These are phyloP conservation scores for Nomada goodeniana DNA, from an alignment of 2,888 invertebrate genomes.

Conservation along the genomic window DNA sequence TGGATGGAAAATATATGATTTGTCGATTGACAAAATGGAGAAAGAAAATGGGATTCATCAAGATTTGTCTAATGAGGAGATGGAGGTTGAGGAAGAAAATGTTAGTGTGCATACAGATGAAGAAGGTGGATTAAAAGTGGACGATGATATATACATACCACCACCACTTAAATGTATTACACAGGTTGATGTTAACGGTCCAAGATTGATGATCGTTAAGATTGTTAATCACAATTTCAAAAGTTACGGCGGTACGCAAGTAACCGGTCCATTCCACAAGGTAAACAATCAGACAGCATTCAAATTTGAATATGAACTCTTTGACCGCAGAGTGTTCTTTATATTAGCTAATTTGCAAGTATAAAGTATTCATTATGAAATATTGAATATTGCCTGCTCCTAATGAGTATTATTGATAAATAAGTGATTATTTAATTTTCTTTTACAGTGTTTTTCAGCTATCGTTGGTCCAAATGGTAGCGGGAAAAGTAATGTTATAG, in stretches of 20 bases:
- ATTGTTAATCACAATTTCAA: constrained; percentile 98
- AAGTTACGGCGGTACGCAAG: constrained; percentile 94
- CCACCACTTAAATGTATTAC: constrained; percentile 89
- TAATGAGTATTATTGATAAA: neutral
- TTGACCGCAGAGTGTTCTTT: neutral
- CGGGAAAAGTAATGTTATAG: constrained; percentile 99
- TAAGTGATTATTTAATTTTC: constrained; percentile 1
- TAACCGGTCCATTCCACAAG: constrained; percentile 98
- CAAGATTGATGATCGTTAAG: constrained; percentile 94
- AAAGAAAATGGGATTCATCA: neutral
- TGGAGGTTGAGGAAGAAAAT: constrained; percentile 58
- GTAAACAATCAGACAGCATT: constrained; percentile 84
- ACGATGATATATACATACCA: constrained; percentile 93
- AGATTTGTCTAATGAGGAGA: neutral
- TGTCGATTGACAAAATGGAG: constrained; percentile 21
- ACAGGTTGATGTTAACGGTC: constrained; percentile 90
- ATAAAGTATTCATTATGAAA: too few species aligned
- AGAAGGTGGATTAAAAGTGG: constrained; percentile 90
- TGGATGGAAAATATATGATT: neutral
- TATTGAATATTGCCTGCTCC: too few species aligned
- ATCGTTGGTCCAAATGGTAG: constrained; percentile 99
- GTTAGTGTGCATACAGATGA: constrained; percentile 82
- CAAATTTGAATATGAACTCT: neutral
- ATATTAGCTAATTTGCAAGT: too few species aligned
- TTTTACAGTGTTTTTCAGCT: constrained; percentile 94